Evolutionary conservation across 1,140 invertebrate genomes (phyloP), one percentile per base, ranked within the genome.

Genomic region (Neuroterus valhalla): DNA sequence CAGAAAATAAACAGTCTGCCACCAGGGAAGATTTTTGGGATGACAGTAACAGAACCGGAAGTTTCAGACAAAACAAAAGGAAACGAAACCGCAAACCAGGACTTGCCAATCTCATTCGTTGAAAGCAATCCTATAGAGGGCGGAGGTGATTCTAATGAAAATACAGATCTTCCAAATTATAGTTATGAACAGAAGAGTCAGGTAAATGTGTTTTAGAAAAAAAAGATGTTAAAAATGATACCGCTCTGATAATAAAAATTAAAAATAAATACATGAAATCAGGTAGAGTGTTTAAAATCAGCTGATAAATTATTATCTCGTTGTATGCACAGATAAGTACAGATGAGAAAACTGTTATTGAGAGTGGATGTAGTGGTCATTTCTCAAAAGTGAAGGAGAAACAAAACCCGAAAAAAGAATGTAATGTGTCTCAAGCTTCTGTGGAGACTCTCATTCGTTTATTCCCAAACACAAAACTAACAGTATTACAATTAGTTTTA

Each of bases 11-110:
- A 94, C 66, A 93, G 95, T 50, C 91, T 99, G 72, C 97, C 97
- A 5, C 95, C 96, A 48, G 97, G 97, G 15, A 95, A 97, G 21
- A 98, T 99, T 71, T 98, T 96, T 80, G 97, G 94, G 3, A 94
- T 96, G 93, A 90, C 93, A 44, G 93, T 95, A 5, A 95, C 94
- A 0, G 93, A 93, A 31, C 93, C 93, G 77, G 2, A 43, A 12
- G 19, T n/a, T 52, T 5, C 67, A 4, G 45, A 43, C 6, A 21
- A 68, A 45, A 31, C 23, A 2, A 55, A 55, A 14, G 52, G 12
- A 23, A 21, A 3, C 3, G 26, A 55, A 15, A 11, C 52, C 12
- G 52, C 3, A 3, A 31, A 10, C 12, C 17, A 19, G 5, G 17
- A 50, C 21, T 26, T 26, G 2, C 2, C 23, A 55, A 31, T 8